Percentiles rank a stretch among this genome's conserved stretches.
These are phyloP conservation scores for Dinoponera quadriceps DNA, from an alignment of 1,140 invertebrate genomes.

Conservation along the genomic window DNA sequence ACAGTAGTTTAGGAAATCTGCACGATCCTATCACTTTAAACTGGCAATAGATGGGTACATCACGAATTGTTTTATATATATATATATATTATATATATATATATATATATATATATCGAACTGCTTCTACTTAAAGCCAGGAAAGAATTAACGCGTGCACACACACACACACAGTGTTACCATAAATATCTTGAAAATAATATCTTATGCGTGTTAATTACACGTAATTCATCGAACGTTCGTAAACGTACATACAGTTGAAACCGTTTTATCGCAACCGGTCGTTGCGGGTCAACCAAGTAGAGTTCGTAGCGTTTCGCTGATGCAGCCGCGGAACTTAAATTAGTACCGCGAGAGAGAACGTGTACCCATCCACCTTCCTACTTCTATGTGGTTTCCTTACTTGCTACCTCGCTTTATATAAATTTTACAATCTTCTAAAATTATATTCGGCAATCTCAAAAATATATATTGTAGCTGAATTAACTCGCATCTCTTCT, in stretches of 20 bases:
- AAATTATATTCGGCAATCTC: constrained; percentile 84
- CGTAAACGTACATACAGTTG: no score
- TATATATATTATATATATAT: no score
- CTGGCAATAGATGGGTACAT: constrained; percentile 64
- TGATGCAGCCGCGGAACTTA: constrained; percentile 19
- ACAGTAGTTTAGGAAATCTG: constrained; percentile 68
- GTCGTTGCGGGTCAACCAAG: not conserved
- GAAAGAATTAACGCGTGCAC: not conserved
- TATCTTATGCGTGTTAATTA: not conserved
- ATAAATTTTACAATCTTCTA: constrained; percentile 84
- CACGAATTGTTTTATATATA: not conserved
- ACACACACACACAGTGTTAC: not conserved
- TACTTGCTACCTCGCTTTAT: constrained; percentile 80
- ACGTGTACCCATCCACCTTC: constrained; percentile 70
- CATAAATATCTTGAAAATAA: not conserved
- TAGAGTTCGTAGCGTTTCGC: not conserved
- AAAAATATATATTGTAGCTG: constrained; percentile 85
- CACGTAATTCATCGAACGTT: not conserved
- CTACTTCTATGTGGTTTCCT: constrained; percentile 75
- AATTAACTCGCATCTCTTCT: constrained; percentile 71
- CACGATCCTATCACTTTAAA: constrained; percentile 71
- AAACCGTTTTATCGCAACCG: not conserved
- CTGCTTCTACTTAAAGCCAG: not conserved
- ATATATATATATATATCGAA: no score
- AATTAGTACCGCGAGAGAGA: constrained; percentile 61